Evolutionary conservation across 2,797 vertebrate species (phyloP).

Genomic region (Paguma larvata): DNA sequence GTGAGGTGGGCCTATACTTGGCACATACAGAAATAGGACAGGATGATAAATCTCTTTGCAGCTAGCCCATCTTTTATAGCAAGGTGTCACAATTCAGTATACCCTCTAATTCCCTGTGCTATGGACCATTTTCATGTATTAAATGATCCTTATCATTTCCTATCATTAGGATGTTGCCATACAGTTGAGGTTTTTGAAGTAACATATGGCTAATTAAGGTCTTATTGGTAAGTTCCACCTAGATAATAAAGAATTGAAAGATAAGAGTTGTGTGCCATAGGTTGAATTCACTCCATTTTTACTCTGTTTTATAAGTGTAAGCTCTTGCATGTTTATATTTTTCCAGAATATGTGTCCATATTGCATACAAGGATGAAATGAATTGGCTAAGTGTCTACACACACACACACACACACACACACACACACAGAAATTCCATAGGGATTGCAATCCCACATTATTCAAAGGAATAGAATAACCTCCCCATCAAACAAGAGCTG

Average conservation of each 20-base stretch:
- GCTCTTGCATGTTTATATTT: not conserved
- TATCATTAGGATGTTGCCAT: constrained; percentile 62
- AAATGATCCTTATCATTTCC: constrained; percentile 78
- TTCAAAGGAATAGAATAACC: not conserved
- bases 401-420: no score
- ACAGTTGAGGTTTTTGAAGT: constrained; percentile 63
- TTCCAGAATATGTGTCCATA: not conserved
- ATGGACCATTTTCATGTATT: constrained; percentile 68
- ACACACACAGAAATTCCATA: not conserved
- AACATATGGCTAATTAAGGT: constrained; percentile 71
- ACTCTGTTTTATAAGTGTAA: not conserved
- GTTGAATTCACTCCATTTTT: constrained; percentile 21
- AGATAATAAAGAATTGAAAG: constrained; percentile 55
- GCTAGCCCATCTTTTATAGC: constrained; percentile 22
- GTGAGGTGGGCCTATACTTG: constrained; percentile 32
- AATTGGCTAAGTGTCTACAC: not conserved
- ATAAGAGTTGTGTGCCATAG: not conserved
- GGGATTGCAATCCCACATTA: not conserved
- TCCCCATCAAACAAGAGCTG: not conserved
- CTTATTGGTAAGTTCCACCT: constrained; percentile 45
- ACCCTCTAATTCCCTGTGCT: constrained; percentile 51
- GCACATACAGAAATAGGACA: constrained; percentile 35
- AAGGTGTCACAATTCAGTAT: constrained; percentile 35
- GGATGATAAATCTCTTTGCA: constrained; percentile 62
- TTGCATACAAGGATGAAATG: not conserved